phyloP scores from a whole-genome alignment of 2,797 vertebrate genomes.

The Furcifer pardalis region DNA sequence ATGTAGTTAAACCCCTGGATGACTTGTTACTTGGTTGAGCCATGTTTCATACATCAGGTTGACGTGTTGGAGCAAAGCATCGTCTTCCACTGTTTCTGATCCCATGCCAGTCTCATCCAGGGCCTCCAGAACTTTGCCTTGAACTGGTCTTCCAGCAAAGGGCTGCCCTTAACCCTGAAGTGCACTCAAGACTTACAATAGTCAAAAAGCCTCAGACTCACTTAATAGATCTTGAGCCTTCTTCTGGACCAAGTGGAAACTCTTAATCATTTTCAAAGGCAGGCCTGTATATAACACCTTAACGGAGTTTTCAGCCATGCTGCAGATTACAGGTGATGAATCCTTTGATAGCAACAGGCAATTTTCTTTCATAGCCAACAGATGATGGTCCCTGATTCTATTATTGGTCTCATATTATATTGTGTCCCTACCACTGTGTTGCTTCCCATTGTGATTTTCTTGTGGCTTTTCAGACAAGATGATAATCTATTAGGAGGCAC shows the following conservation, averaged over 20 bases:
- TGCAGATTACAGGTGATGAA: neutral
- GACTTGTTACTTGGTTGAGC: no score
- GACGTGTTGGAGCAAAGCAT: no score
- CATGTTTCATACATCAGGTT: no score
- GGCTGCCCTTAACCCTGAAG: no score
- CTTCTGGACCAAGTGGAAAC: neutral
- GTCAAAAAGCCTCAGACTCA: neutral
- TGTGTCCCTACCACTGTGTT: neutral
- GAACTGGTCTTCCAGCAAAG: no score
- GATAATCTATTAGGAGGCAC: neutral
- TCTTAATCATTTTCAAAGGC: neutral
- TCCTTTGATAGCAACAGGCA: neutral
- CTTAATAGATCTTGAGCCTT: neutral
- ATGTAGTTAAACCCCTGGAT: no score
- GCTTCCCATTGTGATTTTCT: neutral
- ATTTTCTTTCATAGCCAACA: constrained; percentile 5
- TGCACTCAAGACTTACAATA: neutral
- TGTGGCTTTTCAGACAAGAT: neutral
- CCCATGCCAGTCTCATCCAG: no score
- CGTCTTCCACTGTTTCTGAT: no score
- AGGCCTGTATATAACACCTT: neutral
- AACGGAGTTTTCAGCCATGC: neutral
- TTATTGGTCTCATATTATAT: neutral
- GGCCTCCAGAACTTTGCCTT: no score
- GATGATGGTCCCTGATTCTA: neutral